phyloP scores from a whole-genome alignment of 2,888 invertebrate species.

The Acronicta leporina region DNA sequence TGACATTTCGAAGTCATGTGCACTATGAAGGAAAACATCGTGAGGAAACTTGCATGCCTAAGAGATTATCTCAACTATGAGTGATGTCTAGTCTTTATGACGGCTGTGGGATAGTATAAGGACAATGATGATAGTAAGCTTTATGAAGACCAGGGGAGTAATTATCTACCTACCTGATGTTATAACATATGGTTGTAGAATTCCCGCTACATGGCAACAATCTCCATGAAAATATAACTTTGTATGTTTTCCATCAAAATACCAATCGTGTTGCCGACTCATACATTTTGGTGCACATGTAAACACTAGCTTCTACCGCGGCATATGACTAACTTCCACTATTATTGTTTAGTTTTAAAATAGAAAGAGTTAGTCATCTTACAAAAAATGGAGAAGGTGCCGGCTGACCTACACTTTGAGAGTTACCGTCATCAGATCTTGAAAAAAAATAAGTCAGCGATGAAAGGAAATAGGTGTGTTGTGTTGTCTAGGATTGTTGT shows the following conservation, averaged over 20 bases:
- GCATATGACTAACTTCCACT: slow-evolving; percentile 39
- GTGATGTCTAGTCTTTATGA: no score
- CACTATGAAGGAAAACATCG: no score
- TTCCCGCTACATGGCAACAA: slow-evolving; percentile 27
- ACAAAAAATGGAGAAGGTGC: slow-evolving; percentile 29
- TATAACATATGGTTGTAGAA: slow-evolving; percentile 22
- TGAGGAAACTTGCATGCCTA: no score
- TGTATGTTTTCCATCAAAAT: slow-evolving; percentile 51
- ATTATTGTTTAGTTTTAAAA: slow-evolving; percentile 53
- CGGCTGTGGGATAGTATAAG: no score
- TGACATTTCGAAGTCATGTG: no score
- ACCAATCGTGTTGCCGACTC: slow-evolving; percentile 39
- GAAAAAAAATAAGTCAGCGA: slow-evolving; percentile 15
- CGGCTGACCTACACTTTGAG: slow-evolving; percentile 41
- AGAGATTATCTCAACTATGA: no score
- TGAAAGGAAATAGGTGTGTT: slow-evolving; percentile 18
- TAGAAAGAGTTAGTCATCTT: slow-evolving; percentile 50
- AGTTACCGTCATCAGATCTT: slow-evolving; percentile 34
- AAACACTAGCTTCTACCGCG: slow-evolving; percentile 48
- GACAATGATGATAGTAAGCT: no score
- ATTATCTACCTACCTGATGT: background rate
- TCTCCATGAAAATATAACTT: slow-evolving; percentile 34
- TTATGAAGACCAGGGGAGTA: no score
- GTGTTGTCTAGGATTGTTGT: slow-evolving; percentile 26
- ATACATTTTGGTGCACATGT: slow-evolving; percentile 32